phyloP scores from a whole-genome alignment of 30 jellyfish, hydroid and myxozoan genomes.

The Rhopilema esculentum region DNA sequence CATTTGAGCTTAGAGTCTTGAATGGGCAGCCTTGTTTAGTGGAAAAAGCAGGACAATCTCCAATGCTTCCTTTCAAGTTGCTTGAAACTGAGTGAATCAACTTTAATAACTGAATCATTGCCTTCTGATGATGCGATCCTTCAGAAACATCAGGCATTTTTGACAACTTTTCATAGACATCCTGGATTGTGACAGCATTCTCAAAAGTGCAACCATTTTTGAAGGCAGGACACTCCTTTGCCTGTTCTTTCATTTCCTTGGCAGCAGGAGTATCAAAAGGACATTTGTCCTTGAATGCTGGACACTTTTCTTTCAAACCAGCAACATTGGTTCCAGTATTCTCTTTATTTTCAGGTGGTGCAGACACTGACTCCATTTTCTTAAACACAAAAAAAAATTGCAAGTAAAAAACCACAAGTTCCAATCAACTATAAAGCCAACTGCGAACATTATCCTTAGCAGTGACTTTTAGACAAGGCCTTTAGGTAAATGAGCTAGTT shows the following conservation, averaged over 20 bases:
- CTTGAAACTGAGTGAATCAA: conserved; percentile 73
- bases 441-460: neutral
- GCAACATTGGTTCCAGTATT: conserved; percentile 10
- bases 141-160: conserved; percentile 55
- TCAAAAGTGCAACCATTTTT: conserved; percentile 59
- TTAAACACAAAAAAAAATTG: neutral
- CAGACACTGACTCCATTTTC: neutral
- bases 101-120: conserved; percentile 43
- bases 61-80: conserved; percentile 61
- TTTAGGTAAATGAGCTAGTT: too few relatives aligned
- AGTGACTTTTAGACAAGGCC: neutral
- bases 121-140: conserved; percentile 58
- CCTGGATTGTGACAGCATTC: conserved; percentile 58
- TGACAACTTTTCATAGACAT: conserved; percentile 57
- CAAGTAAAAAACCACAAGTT: neutral
- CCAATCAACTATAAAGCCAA: neutral
- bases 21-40: conserved; percentile 73
- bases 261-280: conserved; percentile 74
- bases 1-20: conserved; percentile 75
- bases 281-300: conserved; percentile 77
- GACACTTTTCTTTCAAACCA: conserved; percentile 73
- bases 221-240: conserved; percentile 72
- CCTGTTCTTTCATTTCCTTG: conserved; percentile 36
- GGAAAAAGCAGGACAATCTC: conserved; percentile 83
- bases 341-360: neutral